Evolutionary conservation across 2,113 vertebrate genomes (phyloP), one percentile per base, ranked within the genome.

Genomic region (Myiozetetes cayanensis): DNA sequence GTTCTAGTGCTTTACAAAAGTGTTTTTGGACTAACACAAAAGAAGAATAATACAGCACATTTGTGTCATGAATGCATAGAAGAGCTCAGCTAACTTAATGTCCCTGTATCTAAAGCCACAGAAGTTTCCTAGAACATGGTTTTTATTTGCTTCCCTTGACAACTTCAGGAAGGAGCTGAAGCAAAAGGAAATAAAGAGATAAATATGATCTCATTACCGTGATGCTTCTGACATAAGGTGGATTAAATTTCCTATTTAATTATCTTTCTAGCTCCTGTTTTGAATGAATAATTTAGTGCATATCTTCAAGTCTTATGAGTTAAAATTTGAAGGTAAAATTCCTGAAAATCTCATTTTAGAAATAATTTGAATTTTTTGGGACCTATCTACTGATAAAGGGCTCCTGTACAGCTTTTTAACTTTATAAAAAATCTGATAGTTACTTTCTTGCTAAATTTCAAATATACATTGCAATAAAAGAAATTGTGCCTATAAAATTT

Each of bases 141-240:
- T 95, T 95, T 84, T 88, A 86, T 94, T 94, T 94, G 19, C 50
- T 90, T 95, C 19, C 43, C 89, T 87, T 90, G 39, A 95, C 76
- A 92, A 87, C 30, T 58, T 94, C 67, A 87, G 37, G 74, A 93
- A 95, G 58, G n/a, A 95, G n/a, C 17, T 68, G 71, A 94, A 89
- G 39, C 2, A 4, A 62, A 39, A 87, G 37, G 52, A 91, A 87
- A 82, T 85, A 94, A 94, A 82, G 14, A 28, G 24, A 78, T 74
- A 94, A 91, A 87, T 68, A 82, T 66, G 46, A 68, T 65, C 75
- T 93, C 72, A 74, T 92, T 92, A 86, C 50, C 39, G 39, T 4
- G 21, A 28, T 71, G 24, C 14, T 90, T 95, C 79, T 90, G 90
- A 90, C 72, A 77, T 92, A 53, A 84, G 65, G 68, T 94, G 88